Evolutionary conservation across 2,113 vertebrate species (phyloP).

Genomic region (Brevimyrus niger): DNA sequence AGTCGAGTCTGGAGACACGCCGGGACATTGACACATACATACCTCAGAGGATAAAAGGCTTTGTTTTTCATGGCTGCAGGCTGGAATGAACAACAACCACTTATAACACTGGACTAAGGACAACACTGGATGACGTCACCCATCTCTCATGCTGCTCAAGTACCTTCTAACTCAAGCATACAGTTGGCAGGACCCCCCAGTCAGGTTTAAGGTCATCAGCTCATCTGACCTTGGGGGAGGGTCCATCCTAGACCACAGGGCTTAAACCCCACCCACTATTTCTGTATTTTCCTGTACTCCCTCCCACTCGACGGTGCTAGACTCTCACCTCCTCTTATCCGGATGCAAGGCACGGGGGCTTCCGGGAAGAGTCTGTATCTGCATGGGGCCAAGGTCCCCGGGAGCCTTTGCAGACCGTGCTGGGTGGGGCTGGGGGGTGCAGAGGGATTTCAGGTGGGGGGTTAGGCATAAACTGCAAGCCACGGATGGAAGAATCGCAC

Average conservation of each 20-base stretch:
- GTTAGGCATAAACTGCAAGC: slow-evolving; percentile 18
- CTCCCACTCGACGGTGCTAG: not conserved
- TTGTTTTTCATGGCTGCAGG: slow-evolving; percentile 51
- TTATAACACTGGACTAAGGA: not conserved
- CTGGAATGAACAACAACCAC: slow-evolving; percentile 56
- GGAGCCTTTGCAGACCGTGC: slow-evolving; percentile 49
- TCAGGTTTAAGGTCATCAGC: not conserved
- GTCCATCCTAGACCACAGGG: not conserved
- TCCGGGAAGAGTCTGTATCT: slow-evolving; percentile 75
- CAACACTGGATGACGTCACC: not conserved
- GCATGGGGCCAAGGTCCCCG: slow-evolving; percentile 64
- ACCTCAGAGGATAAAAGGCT: slow-evolving; percentile 52
- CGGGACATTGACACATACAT: slow-evolving; percentile 42
- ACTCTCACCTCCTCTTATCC: slow-evolving; percentile 75
- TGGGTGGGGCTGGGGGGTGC: slow-evolving; percentile 48
- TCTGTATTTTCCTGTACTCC: not conserved
- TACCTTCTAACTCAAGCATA: not conserved
- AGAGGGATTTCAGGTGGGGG: slow-evolving; percentile 28
- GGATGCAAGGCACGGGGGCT: slow-evolving; percentile 67
- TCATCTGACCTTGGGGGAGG: not conserved
- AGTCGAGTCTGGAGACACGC: not conserved
- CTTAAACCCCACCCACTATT: not conserved
- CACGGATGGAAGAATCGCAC: too few relatives aligned
- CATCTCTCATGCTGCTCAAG: not conserved
- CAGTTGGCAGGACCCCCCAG: not conserved